These are phyloP conservation scores for Ophraella communa DNA, from an alignment of 2,888 invertebrate species.

Conservation along the genomic window DNA sequence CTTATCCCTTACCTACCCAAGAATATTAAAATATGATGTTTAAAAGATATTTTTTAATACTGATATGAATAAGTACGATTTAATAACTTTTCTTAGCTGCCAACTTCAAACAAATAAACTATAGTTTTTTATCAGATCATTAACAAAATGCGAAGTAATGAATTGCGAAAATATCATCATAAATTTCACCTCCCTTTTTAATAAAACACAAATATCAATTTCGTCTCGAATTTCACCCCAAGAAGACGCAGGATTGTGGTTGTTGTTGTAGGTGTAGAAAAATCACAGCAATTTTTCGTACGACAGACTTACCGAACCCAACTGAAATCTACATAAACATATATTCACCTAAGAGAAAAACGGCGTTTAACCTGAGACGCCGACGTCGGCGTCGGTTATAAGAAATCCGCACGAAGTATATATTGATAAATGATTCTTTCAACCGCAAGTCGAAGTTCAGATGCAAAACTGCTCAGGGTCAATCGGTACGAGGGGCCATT, in stretches of 20 bases:
- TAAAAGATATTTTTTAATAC: too few species aligned
- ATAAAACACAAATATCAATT: background rate
- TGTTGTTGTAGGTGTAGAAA: background rate
- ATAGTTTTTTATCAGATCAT: too few species aligned
- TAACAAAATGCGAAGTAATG: too few species aligned
- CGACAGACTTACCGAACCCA: conserved; percentile 3
- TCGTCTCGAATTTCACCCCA: background rate
- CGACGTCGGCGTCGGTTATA: background rate
- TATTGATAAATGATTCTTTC: conserved; percentile 45
- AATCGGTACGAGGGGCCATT: conserved; percentile 44
- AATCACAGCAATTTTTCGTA: conserved; percentile 5
- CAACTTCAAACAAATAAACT: too few species aligned
- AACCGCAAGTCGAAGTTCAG: conserved; percentile 46
- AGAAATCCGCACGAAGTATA: conserved; percentile 24
- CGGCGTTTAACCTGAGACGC: conserved; percentile 32
- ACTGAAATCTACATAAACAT: conserved; percentile 36
- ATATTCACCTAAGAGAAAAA: conserved; percentile 38
- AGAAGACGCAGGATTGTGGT: background rate
- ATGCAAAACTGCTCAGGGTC: conserved; percentile 49
- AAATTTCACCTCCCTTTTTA: background rate
- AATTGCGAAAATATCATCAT: too few species aligned
- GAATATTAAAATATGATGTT: too few species aligned
- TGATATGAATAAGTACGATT: too few species aligned
- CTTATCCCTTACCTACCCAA: too few species aligned
- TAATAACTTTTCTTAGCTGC: too few species aligned